phyloP scores from a whole-genome alignment of 2,888 invertebrate species.

The Lepidocyrtoides sp. region DNA sequence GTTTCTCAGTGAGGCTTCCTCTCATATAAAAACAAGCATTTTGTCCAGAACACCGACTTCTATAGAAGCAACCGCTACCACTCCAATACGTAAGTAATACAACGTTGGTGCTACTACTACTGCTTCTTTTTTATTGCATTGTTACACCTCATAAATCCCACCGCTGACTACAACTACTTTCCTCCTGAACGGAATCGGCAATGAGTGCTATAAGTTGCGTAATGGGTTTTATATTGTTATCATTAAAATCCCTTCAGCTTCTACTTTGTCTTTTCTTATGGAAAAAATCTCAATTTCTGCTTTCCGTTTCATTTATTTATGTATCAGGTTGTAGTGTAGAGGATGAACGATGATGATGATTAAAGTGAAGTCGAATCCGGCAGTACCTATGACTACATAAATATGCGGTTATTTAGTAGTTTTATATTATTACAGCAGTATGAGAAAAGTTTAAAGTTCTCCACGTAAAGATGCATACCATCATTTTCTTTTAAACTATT shows the following conservation, averaged over 20 bases:
- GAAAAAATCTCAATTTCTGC: constrained; percentile 34
- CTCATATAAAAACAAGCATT: neutral
- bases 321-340: neutral
- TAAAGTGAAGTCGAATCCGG: too few relatives aligned
- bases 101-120: neutral
- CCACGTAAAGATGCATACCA: too few relatives aligned
- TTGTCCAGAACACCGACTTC: neutral
- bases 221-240: constrained; percentile 64
- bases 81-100: too few relatives aligned
- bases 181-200: constrained; percentile 3
- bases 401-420: too few relatives aligned
- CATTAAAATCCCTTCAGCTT: constrained; percentile 49
- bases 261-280: neutral
- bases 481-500: too few relatives aligned
- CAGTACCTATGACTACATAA: too few relatives aligned
- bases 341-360: neutral
- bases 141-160: constrained; percentile 69
- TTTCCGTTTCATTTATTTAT: constrained; percentile 44
- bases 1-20: neutral
- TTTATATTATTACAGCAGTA: too few relatives aligned
- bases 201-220: constrained; percentile 40
- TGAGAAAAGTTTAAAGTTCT: too few relatives aligned
- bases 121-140: constrained; percentile 59
- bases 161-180: constrained; percentile 43
- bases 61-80: neutral